Base-by-base conservation (phyloP, 2,797 vertebrate genomes). In the Erethizon dorsatum region DNA sequence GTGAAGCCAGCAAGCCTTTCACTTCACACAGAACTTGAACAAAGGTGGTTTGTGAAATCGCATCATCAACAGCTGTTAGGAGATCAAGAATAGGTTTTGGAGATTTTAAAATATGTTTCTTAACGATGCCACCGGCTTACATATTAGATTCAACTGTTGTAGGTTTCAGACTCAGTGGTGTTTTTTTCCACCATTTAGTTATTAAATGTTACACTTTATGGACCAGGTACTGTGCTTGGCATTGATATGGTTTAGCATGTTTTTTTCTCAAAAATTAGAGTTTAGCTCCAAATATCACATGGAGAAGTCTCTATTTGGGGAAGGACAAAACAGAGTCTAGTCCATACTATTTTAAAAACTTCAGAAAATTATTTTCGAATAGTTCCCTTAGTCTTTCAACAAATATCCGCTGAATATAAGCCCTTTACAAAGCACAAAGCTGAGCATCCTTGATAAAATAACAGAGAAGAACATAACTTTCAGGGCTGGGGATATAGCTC, bases 281-380 rank as follows among this genome's bases (percentile, higher is more conserved):
- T 61, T 89, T 67, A 67, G 5, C 22, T 47, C 24, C 26, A 59
- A 52, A 28, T 77, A 54, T 93, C 22, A 47, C 13, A 20, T 47
- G 63, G n/a, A 28, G 45, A 90, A 93, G 56, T 90, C 73, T 56
- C 45, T 89, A 61, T 61, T 50, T 6, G 4, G 50, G 14, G 24
- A 90, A 88, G 15, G 11, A 79, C 20, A 52, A 85, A 91, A 15
- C 7, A 65, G 26, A 63, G 12, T n/a, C 15, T 17, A 79, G 2
- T 59, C 88, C 54, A 69, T 6, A 4, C 31, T 47, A 61, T 47
- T 90, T 56, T 71, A 69, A 92, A 94, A 63, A 37, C 50, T 52
- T 87, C 67, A 79, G 69, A 56, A 88, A 90, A 83, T 78, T 91
- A 59, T 54, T 15, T 87, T 75, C 61, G 67, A 69, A 28, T 45